A percentile compares a stretch with the other conserved stretches of the same genome.
phyloP scores from a whole-genome alignment of 2,797 vertebrate species.

The Alauda arvensis region DNA sequence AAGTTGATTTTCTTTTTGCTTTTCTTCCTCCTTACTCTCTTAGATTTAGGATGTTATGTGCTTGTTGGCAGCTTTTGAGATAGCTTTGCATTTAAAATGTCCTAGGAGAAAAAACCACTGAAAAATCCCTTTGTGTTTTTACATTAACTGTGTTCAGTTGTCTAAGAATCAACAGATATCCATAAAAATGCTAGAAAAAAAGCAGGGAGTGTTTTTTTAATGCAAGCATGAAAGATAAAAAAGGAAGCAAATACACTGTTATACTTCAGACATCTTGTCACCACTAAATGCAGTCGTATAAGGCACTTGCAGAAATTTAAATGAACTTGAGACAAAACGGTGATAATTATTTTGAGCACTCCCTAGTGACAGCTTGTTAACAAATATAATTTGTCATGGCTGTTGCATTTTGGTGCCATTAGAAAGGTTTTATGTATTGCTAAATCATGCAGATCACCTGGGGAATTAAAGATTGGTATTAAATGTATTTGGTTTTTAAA shows the following conservation, averaged over 20 bases:
- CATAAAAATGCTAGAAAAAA: neutral
- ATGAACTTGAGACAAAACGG: conserved; percentile 17
- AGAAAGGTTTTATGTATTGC: neutral
- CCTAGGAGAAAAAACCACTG: neutral
- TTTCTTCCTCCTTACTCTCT: neutral
- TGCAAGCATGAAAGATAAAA: neutral
- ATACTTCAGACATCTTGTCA: neutral
- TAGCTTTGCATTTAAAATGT: neutral
- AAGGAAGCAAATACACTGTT: conserved; percentile 8
- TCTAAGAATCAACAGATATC: neutral
- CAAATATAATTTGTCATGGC: conserved; percentile 12
- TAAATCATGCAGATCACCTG: neutral
- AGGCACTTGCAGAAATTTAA: conserved; percentile 24
- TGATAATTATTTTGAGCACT: conserved; percentile 45
- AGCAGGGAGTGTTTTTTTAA: neutral
- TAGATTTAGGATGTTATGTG: neutral
- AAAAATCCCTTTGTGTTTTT: neutral
- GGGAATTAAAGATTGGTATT: neutral
- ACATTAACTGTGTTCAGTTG: neutral
- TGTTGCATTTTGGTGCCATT: conserved; percentile 8
- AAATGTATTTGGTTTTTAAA: neutral
- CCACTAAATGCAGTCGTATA: neutral
- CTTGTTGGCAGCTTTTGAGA: neutral
- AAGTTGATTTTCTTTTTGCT: neutral
- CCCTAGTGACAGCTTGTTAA: conserved; percentile 25